phyloP scores from a whole-genome alignment of 2,113 vertebrate species.

The Anarhynchus alexandrinus region DNA sequence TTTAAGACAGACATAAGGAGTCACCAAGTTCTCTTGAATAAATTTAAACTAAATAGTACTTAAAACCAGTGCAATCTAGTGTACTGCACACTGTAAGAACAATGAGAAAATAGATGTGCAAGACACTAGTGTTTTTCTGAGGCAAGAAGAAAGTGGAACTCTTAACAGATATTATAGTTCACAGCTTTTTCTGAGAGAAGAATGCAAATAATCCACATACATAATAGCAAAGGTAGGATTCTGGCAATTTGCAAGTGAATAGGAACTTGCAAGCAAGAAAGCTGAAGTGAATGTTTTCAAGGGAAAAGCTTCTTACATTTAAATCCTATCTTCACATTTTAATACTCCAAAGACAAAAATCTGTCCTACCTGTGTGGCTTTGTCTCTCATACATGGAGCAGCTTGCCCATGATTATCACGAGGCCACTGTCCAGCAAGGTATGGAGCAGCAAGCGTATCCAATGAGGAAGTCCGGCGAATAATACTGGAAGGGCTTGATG shows the following conservation, averaged over 20 bases:
- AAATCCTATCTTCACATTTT: background rate
- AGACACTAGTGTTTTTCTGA: background rate
- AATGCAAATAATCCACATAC: background rate
- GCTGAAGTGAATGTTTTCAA: background rate
- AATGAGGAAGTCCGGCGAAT: slow-evolving; percentile 88
- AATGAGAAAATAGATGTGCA: background rate
- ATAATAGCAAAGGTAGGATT: background rate
- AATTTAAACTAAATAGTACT: background rate
- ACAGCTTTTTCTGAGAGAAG: background rate
- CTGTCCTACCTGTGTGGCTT: slow-evolving; percentile 90
- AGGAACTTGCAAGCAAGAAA: background rate
- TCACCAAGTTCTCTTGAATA: background rate
- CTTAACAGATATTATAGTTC: background rate
- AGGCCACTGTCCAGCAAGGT: slow-evolving; percentile 96
- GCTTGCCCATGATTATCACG: slow-evolving; percentile 88
- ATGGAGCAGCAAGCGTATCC: slow-evolving; percentile 88
- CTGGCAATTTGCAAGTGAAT: background rate
- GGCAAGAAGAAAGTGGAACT: background rate
- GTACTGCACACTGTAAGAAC: background rate
- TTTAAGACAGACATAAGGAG: background rate
- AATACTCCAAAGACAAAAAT: background rate
- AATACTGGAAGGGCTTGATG: slow-evolving; percentile 78
- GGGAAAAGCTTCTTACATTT: background rate
- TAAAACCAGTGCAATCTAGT: background rate
- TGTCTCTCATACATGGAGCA: slow-evolving; percentile 93